phyloP scores from a whole-genome alignment of 2,113 vertebrate genomes.

The Rhinoptilus africanus region DNA sequence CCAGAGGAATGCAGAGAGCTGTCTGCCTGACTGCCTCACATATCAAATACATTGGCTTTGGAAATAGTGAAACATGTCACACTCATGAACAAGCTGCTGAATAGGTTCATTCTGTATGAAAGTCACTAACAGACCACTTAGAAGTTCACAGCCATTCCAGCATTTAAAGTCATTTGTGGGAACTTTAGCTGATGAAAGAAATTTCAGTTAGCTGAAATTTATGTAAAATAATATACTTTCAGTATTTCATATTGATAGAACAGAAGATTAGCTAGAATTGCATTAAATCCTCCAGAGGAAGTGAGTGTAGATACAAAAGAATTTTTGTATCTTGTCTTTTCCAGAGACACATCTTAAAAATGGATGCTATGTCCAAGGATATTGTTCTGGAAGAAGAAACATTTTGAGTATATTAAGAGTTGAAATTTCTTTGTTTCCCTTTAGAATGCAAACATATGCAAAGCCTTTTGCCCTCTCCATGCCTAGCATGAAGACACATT shows the following conservation, averaged over 20 bases:
- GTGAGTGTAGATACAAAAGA: not conserved
- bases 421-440: not conserved
- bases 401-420: not conserved
- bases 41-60: not conserved
- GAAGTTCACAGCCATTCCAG: not conserved
- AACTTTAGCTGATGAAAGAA: not conserved
- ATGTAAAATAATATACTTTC: not conserved
- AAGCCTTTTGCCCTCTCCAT: not conserved
- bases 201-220: not conserved
- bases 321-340: not conserved
- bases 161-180: not conserved
- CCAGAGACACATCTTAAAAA: not conserved
- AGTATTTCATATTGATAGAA: not conserved
- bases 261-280: not conserved
- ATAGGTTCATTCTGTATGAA: not conserved
- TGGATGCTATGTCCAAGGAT: not conserved
- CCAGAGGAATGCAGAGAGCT: not conserved
- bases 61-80: not conserved
- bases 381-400: not conserved
- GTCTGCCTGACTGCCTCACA: not conserved
- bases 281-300: not conserved
- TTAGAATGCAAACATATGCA: not conserved
- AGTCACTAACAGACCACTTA: not conserved
- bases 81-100: not conserved
- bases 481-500: not conserved